Evolutionary conservation across 2,797 vertebrate species (phyloP).

Genomic region (Cryptoblepharus egeriae): DNA sequence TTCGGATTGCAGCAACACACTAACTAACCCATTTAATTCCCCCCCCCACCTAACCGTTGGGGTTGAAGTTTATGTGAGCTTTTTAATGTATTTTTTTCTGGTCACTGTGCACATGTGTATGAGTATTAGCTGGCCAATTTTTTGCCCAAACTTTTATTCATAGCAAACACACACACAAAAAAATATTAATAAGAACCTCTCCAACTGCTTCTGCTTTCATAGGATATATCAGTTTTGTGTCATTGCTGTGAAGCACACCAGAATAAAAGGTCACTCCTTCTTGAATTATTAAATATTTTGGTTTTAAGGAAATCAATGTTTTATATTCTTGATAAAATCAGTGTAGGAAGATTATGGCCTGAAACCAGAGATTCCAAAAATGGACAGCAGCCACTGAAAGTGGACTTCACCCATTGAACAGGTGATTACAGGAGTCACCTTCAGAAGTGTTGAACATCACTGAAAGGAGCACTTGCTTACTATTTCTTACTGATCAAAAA

Average conservation of each 20-base stretch:
- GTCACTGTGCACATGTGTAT: too few relatives aligned
- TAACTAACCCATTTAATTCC: too few relatives aligned
- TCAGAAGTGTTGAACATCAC: neutral
- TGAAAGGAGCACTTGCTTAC: neutral
- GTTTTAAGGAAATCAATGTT: neutral
- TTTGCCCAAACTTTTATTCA: neutral
- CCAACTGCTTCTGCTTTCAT: neutral
- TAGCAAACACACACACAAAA: constrained; percentile 16
- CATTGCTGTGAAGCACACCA: neutral
- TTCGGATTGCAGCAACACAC: too few relatives aligned
- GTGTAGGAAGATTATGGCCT: neutral
- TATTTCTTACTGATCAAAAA: too few relatives aligned
- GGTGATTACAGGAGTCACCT: neutral
- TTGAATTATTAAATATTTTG: constrained; percentile 1
- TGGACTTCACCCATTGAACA: neutral
- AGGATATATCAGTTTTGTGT: neutral
- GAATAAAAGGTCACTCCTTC: neutral
- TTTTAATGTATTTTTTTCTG: too few relatives aligned
- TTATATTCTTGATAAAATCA: constrained; percentile 5
- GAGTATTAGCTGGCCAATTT: too few relatives aligned
- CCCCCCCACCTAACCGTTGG: too few relatives aligned
- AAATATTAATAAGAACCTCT: neutral
- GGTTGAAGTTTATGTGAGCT: too few relatives aligned
- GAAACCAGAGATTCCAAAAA: neutral
- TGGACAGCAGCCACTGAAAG: neutral